A percentile compares a stretch with the other conserved stretches of the same genome.
Conservation (phyloP, 2,113 vertebrate species). For the Cheilinus undulatus region DNA sequence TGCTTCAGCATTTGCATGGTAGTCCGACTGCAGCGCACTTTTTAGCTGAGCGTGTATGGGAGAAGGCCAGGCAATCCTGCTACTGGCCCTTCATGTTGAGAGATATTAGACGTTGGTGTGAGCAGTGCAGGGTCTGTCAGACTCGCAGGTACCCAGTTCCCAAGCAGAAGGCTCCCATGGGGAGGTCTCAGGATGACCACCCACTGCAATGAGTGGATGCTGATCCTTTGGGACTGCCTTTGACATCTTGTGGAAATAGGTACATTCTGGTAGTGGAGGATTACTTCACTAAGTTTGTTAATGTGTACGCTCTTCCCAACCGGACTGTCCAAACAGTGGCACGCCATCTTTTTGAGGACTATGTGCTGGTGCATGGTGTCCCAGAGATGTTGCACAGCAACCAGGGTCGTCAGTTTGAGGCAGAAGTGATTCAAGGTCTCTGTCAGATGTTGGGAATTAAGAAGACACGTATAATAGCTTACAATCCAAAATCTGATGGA, state of each 20-base stretch:
- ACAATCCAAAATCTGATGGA: too few species aligned
- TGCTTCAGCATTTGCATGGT: not conserved
- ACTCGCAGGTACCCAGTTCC: not conserved
- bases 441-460: too few species aligned
- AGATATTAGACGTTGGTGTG: too few species aligned
- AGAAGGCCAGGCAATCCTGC: not conserved
- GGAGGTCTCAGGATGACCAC: not conserved
- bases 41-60: not conserved
- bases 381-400: not conserved
- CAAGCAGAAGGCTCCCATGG: not conserved
- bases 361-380: not conserved
- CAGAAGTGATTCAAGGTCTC: not conserved
- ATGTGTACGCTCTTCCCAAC: not conserved
- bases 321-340: not conserved
- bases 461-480: not conserved
- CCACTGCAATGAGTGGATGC: not conserved
- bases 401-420: not conserved
- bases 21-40: not conserved
- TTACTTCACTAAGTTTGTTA: not conserved
- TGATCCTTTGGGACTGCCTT: not conserved
- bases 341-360: not conserved
- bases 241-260: not conserved
- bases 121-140: not conserved
- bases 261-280: not conserved
- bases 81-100: slow-evolving; percentile 7